A percentile compares a stretch with the other conserved stretches of the same genome.
Conservation (phyloP, 1,140 invertebrate species). For the Drusus annulatus region DNA sequence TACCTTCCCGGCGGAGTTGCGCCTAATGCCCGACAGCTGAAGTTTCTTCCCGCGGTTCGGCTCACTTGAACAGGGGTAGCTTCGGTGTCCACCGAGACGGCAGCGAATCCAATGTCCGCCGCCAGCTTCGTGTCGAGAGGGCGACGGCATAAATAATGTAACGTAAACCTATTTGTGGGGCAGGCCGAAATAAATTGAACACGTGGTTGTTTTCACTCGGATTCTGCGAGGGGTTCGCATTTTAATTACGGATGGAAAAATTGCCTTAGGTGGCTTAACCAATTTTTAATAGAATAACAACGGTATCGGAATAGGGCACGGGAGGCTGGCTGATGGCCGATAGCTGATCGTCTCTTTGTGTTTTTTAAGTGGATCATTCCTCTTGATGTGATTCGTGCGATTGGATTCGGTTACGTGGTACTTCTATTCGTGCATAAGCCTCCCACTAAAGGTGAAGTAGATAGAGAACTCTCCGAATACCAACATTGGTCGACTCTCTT, state of each 20-base stretch:
- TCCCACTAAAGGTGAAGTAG: too few species aligned
- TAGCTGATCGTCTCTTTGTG: neutral
- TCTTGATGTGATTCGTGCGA: slow-evolving; percentile 26
- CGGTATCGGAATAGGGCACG: slow-evolving; percentile 21
- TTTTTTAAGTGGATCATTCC: slow-evolving; percentile 18
- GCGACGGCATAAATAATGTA: slow-evolving; percentile 59
- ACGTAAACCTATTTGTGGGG: slow-evolving; percentile 59
- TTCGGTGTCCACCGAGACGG: slow-evolving; percentile 47
- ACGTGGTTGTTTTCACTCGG: slow-evolving; percentile 58
- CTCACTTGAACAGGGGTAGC: slow-evolving; percentile 21
- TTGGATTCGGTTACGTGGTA: neutral
- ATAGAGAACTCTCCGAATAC: too few species aligned
- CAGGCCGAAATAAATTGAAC: slow-evolving; percentile 57
- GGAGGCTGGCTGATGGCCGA: too few species aligned
- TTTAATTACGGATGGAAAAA: slow-evolving; percentile 59
- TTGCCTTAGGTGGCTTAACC: slow-evolving; percentile 58
- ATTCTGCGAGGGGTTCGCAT: slow-evolving; percentile 46
- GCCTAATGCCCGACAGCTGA: slow-evolving; percentile 50
- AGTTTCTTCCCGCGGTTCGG: slow-evolving; percentile 40
- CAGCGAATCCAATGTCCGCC: slow-evolving; percentile 43
- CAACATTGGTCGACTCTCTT: too few species aligned
- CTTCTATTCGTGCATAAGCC: too few species aligned
- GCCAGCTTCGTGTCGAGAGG: slow-evolving; percentile 53
- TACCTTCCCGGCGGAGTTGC: slow-evolving; percentile 61
- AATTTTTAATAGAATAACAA: slow-evolving; percentile 56